phyloP scores from a whole-genome alignment of 2,797 vertebrate genomes.

The Prunella strophiata region DNA sequence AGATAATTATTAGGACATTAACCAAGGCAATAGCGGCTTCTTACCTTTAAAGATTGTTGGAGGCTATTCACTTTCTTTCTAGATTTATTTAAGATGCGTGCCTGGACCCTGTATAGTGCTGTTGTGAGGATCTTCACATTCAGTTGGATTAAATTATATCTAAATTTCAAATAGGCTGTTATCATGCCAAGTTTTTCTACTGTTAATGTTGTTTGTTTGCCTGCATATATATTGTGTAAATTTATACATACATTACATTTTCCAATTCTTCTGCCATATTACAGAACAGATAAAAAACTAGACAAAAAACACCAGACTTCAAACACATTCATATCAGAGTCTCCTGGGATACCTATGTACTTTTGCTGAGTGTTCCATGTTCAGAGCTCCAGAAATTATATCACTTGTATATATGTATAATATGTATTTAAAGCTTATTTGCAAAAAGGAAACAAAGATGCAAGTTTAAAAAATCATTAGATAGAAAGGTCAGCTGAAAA shows the following conservation, averaged over 20 bases:
- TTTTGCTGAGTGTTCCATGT: neutral
- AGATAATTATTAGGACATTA: neutral
- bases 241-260: neutral
- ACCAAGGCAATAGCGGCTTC: neutral
- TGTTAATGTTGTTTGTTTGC: neutral
- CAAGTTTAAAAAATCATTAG: neutral
- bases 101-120: neutral
- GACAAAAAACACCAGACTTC: neutral
- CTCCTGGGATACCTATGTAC: neutral
- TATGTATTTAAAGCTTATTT: neutral
- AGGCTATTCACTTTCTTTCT: neutral
- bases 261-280: neutral
- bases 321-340: neutral
- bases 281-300: neutral
- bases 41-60: neutral
- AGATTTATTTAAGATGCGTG: neutral
- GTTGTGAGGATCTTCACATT: accelerated
- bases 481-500: neutral
- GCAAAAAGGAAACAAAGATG: neutral
- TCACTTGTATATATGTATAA: neutral
- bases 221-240: neutral
- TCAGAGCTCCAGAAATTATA: neutral
- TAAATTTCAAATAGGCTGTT: neutral
- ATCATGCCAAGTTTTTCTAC: neutral
- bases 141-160: neutral